Base-by-base conservation (phyloP, 1,140 invertebrate species). In the Parapsyche elsis region DNA sequence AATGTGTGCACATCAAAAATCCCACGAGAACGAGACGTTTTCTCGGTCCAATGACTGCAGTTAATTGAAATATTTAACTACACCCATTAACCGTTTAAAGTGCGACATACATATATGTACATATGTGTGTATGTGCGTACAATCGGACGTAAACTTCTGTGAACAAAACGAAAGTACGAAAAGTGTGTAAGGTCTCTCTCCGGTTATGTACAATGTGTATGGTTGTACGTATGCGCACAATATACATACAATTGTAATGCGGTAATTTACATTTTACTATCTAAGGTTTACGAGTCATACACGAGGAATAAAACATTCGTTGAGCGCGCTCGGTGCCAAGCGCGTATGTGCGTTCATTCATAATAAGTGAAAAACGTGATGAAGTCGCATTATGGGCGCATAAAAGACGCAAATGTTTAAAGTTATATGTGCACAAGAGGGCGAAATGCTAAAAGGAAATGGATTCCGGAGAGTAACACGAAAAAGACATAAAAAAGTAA, bases 291-390 rank as follows among this genome's bases (percentile, higher is more conserved):
- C 49, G 49, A 53, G 10, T 14, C 49, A 16, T 53, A 53, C 49
- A 53, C 2, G 16, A 53, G 49, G 49, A 53, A 53, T 53, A 53
- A 53, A 53, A 53, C 49, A 16, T 53, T 5, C 49, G 49, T 14
- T 14, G 16, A 53, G 16, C 49, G 49, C 10, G 49, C 16, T 4
- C 49, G 49, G 49, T 53, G 16, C 1, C 10, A 14, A 53, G n/a
- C 49, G 49, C 49, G 49, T 12, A 10, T 14, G 16, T 14, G 16
- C 16, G 49, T 16, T 53, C 49, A 53, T 53, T 53, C 16, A 53
- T 53, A 53, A 53, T 53, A 53, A 53, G 49, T 53, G 49, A 53
- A 53, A 53, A 53, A 53, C 16, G 49, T 16, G 49, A 53, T 53
- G 49, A 53, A 53, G 49, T 53, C 49, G 49, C 16, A 53, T 53